Conservation (phyloP, 2,113 vertebrate species). For the Eulacestoma nigropectus region DNA sequence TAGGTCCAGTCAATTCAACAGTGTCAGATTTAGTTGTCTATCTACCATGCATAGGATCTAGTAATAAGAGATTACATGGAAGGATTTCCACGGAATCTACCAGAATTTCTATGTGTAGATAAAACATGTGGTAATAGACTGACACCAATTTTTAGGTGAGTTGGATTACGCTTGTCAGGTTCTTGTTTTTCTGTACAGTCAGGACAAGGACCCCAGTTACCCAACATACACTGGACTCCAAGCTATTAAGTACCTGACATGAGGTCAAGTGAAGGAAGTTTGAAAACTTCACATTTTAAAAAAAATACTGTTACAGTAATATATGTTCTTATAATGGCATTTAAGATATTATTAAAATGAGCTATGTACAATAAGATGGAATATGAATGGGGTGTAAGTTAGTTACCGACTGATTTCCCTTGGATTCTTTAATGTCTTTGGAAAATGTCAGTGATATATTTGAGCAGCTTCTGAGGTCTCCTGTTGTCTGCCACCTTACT, state of each 20-base stretch:
- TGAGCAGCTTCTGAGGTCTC: not conserved
- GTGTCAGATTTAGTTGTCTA: not conserved
- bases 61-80: not conserved
- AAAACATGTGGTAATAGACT: not conserved
- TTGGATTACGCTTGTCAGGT: not conserved
- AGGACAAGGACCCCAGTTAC: not conserved
- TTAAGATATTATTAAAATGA: not conserved
- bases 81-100: not conserved
- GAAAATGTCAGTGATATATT: not conserved
- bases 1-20: not conserved
- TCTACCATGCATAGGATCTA: not conserved
- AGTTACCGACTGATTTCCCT: not conserved
- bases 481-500: not conserved
- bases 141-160: not conserved
- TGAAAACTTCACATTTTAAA: not conserved
- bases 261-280: not conserved
- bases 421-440: not conserved
- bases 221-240: not conserved
- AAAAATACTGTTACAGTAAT: not conserved
- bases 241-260: not conserved
- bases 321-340: not conserved
- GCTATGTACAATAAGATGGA: not conserved
- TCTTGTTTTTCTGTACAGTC: not conserved
- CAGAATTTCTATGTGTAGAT: not conserved
- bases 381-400: not conserved